Evolutionary conservation across 2,888 invertebrate genomes (phyloP), one percentile per base, ranked within the genome.

Genomic region (Ormia ochracea): DNA sequence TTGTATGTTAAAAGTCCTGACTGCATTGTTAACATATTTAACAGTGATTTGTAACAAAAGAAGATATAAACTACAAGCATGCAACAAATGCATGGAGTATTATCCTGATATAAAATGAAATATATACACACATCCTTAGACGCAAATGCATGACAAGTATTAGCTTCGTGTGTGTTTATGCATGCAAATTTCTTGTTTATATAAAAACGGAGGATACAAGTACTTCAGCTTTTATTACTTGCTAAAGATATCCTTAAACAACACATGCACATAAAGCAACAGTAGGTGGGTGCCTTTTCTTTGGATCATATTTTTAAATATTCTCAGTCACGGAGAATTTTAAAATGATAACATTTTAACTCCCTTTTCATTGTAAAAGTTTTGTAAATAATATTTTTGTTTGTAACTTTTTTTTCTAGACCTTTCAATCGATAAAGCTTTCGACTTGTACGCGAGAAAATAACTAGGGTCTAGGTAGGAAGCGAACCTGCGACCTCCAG

Each of bases 1-100:
- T 81, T 69, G 65, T 66, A 74, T 77, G 77, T 78, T 74, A 74
- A 81, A 78, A 81, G 77, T 74, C 73, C 61, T 81, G 73, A 74
- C 69, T 74, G 69, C 59, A 77, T 77, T 81, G 65, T 74, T 78
- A 74, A 36, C 69, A 59, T 77, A 41, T 66, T 65, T 33, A 74
- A 77, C 74, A 74, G 69, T 74, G 70, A 73, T 77, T 74, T 72
- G 59, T 48, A 63, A 78, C 69, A 69, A 78, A 78, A 50, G 68
- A 61, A 63, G 41, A 65, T 26, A 75, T 69, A 75, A 65, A 59
- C 66, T 65, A 36, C 23, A 38, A 66, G n/a, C 66, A 66, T 66
- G 74, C 74, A 66, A 65, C 50, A 33, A 6, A 52, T n/a, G 69
- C 10, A 74, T n/a, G 26, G 26, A 17, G 12, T 14, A 43, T 10